Conservation (phyloP, 1,140 invertebrate species). For the Phymastichus coffea region DNA sequence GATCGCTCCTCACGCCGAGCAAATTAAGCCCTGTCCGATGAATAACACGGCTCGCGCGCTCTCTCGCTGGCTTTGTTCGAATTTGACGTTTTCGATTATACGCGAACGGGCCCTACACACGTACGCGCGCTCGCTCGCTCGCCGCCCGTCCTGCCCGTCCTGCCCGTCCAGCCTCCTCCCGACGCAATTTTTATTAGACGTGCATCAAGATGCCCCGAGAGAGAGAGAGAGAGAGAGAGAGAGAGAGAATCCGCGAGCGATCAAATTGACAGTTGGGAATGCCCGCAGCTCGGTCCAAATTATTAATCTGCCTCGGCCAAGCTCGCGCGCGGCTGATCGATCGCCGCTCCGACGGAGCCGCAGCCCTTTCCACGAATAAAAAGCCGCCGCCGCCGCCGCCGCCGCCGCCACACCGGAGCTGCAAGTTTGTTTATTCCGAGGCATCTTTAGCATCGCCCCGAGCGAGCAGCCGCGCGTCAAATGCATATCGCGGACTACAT, state of each 20-base stretch:
- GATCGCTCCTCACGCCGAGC: slow-evolving; percentile 50
- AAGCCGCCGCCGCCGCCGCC: no score
- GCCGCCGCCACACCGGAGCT: no score
- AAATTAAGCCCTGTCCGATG: slow-evolving; percentile 57
- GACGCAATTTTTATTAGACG: slow-evolving; percentile 23
- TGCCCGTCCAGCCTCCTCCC: background rate
- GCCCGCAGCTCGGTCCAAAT: no score
- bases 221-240: background rate
- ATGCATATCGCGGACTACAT: slow-evolving; percentile 38
- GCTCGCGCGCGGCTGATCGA: no score
- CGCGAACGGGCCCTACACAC: no score
- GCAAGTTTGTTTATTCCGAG: no score
- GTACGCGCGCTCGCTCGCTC: no score
- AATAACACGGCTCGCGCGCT: slow-evolving; percentile 47
- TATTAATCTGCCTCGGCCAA: no score
- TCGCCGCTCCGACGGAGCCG: no score
- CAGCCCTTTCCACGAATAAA: no score
- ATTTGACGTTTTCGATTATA: slow-evolving; percentile 54
- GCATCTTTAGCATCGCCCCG: no score
- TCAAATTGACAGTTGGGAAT: slow-evolving; percentile 26
- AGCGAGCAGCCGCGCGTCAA: slow-evolving; percentile 49
- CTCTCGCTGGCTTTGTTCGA: slow-evolving; percentile 48
- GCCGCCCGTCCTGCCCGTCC: no score
- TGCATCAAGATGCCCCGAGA: background rate
- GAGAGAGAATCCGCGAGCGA: slow-evolving; percentile 19